Evolutionary conservation across 2,113 vertebrate species (phyloP), one percentile per base, ranked within the genome.

Genomic region (Dunckerocampus dactyliophorus): DNA sequence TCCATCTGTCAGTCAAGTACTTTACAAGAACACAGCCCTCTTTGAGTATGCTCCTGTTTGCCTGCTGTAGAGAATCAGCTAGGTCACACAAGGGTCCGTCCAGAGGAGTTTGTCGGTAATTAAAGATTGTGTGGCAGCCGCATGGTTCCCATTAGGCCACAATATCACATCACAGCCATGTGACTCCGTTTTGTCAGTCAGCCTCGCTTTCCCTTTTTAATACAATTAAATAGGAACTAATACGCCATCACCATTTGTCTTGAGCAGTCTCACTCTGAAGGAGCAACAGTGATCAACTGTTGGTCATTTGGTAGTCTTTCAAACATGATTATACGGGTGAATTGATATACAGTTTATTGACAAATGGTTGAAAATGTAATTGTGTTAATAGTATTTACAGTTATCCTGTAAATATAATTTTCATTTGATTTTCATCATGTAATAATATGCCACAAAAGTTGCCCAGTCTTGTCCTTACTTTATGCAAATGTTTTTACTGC

Each of bases 91-190:
- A 75, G 77, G 73, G 81, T 45, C 75, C 74, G 69, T 82, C 76
- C 75, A 74, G 74, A 84, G 63, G 77, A 77, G 60, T 74, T 69
- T 62, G 63, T 21, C 72, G 69, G 71, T 84, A 83, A 87, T 84
- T 82, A 83, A 84, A 79, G 80, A 71, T 69, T 77, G 69, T 75
- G 80, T 83, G 82, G 68, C 69, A 72, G 80, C 81, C 83, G 69
- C 84, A 86, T 88, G 82, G 84, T 80, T 80, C 72, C 71, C 69
- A 84, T 85, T 84, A 85, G 76, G 53, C 63, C 47, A 62, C 60
- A 55, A 60, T 72, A 72, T 80, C 67, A 72, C 75, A 77, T 69
- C 71, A 15, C 53, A 72, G 69, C 67, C 82, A 79, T 76, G 80
- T 87, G 81, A 85, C 78, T 71, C 47, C 50, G 57, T 68, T 69